Conservation (phyloP, 1,140 invertebrate genomes). For the Brachystomella parvula region DNA sequence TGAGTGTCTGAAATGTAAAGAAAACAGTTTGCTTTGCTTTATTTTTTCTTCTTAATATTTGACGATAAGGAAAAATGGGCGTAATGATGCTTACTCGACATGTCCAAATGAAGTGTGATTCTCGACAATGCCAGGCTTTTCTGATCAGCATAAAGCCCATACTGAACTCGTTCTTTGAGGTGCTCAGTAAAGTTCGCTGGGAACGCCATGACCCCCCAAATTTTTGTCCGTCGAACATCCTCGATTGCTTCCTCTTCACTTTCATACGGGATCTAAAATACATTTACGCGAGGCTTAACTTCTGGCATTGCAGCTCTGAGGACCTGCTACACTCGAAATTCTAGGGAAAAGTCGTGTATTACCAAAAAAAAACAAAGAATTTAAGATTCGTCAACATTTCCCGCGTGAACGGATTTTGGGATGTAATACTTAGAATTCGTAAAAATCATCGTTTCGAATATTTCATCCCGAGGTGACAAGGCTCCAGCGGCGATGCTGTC, state of each 20-base stretch:
- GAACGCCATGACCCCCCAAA: conserved; percentile 79
- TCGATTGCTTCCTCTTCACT: conserved; percentile 54
- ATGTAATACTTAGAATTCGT: too few relatives aligned
- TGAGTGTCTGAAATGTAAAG: conserved; percentile 66
- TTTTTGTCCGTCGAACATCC: conserved; percentile 61
- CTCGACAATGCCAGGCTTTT: conserved; percentile 68
- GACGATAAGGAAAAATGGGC: background rate
- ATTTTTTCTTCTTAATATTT: background rate
- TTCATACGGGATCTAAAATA: conserved; percentile 58
- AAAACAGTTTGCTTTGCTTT: background rate
- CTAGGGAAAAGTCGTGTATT: too few relatives aligned
- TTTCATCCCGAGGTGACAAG: too few relatives aligned
- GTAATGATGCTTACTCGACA: conserved; percentile 66
- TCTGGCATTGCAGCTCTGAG: too few relatives aligned
- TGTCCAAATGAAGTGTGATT: conserved; percentile 75
- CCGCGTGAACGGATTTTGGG: too few relatives aligned
- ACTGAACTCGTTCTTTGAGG: conserved; percentile 59
- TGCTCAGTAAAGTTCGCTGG: conserved; percentile 75
- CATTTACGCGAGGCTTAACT: too few relatives aligned
- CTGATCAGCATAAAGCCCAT: conserved; percentile 60
- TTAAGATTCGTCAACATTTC: too few relatives aligned
- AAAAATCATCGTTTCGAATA: too few relatives aligned
- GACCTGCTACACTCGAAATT: too few relatives aligned
- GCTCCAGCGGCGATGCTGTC: too few relatives aligned
- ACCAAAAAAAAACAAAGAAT: too few relatives aligned